Evolutionary conservation across 2,113 vertebrate genomes (phyloP).

Genomic region (Lamprologus callipterus): DNA sequence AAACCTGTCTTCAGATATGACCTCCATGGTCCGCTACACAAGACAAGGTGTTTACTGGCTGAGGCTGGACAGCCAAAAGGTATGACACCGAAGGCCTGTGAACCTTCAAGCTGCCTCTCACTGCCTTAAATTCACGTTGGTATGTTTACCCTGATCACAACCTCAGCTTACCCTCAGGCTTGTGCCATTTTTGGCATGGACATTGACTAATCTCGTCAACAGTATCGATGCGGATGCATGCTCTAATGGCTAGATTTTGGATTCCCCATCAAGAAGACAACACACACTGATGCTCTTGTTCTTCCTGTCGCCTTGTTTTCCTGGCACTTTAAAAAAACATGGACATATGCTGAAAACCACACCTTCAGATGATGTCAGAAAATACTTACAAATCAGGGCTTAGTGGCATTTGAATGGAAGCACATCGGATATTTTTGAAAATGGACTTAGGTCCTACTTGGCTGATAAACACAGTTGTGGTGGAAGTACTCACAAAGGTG

Average conservation of each 20-base stretch:
- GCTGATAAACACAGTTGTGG: not conserved
- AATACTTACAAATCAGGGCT: not conserved
- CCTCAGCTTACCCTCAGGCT: not conserved
- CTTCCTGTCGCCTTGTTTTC: not conserved
- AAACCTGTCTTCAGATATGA: constrained; percentile 79
- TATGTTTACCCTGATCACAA: not conserved
- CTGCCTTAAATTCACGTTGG: not conserved
- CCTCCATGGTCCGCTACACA: constrained; percentile 77
- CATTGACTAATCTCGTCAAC: not conserved
- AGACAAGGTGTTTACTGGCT: constrained; percentile 87
- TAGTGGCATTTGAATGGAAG: not conserved
- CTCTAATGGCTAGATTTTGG: not conserved
- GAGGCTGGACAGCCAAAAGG: constrained; percentile 69
- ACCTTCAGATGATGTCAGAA: not conserved
- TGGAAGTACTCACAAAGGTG: not conserved
- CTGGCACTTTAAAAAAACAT: not conserved
- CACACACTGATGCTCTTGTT: not conserved
- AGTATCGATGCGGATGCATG: not conserved
- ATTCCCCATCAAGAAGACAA: not conserved
- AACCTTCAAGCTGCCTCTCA: not conserved
- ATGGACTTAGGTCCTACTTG: not conserved
- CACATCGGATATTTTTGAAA: not conserved
- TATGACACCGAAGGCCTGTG: constrained; percentile 8
- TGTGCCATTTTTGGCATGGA: not conserved
- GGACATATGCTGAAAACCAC: not conserved